Percentiles rank a stretch among this genome's conserved stretches.
Conservation (phyloP, 2,888 invertebrate genomes). For the Plagodis pulveraria region DNA sequence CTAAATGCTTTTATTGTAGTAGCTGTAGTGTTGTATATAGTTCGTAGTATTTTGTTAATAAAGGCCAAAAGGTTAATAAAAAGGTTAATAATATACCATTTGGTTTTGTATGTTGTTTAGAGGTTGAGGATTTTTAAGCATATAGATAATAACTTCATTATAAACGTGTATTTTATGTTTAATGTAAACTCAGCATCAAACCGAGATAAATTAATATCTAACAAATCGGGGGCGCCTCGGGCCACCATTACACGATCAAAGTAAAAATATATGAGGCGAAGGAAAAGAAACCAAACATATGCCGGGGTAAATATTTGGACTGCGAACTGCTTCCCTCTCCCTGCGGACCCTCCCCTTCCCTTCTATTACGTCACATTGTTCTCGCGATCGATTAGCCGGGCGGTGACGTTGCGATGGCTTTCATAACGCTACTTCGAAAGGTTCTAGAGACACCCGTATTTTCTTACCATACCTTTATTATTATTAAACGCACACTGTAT, state of each 20-base stretch:
- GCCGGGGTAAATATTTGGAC: slow-evolving; percentile 80
- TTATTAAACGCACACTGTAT: too few relatives aligned
- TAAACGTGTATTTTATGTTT: too few relatives aligned
- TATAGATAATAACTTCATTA: too few relatives aligned
- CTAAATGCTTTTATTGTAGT: too few relatives aligned
- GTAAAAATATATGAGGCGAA: slow-evolving; percentile 83
- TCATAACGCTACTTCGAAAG: slow-evolving; percentile 48
- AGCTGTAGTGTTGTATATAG: too few relatives aligned
- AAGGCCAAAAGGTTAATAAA: too few relatives aligned
- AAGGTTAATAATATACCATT: too few relatives aligned
- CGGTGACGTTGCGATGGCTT: slow-evolving; percentile 68
- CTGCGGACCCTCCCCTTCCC: slow-evolving; percentile 46
- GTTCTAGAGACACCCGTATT: slow-evolving; percentile 33
- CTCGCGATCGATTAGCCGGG: slow-evolving; percentile 76
- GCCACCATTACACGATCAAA: slow-evolving; percentile 79
- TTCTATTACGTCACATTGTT: slow-evolving; percentile 80
- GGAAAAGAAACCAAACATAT: slow-evolving; percentile 84
- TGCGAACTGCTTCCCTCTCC: slow-evolving; percentile 56
- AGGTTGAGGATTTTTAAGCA: too few relatives aligned
- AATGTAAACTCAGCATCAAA: slow-evolving; percentile 15
- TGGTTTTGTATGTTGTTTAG: neutral
- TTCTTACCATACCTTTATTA: slow-evolving; percentile 15
- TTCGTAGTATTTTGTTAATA: too few relatives aligned
- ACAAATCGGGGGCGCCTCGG: slow-evolving; percentile 74
- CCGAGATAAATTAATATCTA: slow-evolving; percentile 74